A percentile compares a stretch with the other conserved stretches of the same genome.
These are phyloP conservation scores for Atta colombica DNA, from an alignment of 1,140 invertebrate species.

Conservation along the genomic window DNA sequence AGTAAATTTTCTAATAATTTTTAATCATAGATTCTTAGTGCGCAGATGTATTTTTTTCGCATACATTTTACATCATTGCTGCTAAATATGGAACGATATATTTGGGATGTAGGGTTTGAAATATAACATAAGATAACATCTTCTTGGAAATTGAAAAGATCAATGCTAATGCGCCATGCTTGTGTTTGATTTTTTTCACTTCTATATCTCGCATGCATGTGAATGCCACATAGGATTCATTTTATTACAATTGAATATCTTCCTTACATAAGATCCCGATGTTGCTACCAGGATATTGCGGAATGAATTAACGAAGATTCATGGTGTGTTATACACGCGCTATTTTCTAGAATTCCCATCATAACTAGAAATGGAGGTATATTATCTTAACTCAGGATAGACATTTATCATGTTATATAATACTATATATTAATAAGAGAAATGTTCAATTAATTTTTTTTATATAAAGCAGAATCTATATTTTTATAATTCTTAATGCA, in stretches of 20 bases:
- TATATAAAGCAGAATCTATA: not conserved
- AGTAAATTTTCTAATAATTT: not conserved
- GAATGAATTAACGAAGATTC: slow-evolving; percentile 32
- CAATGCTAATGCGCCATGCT: slow-evolving; percentile 55
- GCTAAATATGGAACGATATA: not conserved
- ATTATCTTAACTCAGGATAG: not conserved
- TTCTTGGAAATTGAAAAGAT: slow-evolving; percentile 71
- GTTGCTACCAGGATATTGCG: slow-evolving; percentile 4
- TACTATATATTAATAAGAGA: not conserved
- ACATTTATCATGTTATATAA: slow-evolving; percentile 1
- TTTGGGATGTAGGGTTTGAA: slow-evolving; percentile 1
- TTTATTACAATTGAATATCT: slow-evolving; percentile 10
- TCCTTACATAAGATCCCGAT: slow-evolving; percentile 21
- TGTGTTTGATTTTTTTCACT: slow-evolving; percentile 56
- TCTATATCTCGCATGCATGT: not conserved
- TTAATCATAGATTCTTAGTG: not conserved
- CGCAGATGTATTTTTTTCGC: not conserved
- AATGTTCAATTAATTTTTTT: not conserved
- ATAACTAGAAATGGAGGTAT: slow-evolving; percentile 31
- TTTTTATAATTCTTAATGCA: not conserved
- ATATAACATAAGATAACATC: slow-evolving; percentile 39
- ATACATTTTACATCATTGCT: not conserved
- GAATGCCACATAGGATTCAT: not conserved
- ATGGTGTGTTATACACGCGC: not conserved
- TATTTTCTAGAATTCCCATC: slow-evolving; percentile 9